Evolutionary conservation across 2,888 invertebrate species (phyloP).

Genomic region (Villa cingulata): DNA sequence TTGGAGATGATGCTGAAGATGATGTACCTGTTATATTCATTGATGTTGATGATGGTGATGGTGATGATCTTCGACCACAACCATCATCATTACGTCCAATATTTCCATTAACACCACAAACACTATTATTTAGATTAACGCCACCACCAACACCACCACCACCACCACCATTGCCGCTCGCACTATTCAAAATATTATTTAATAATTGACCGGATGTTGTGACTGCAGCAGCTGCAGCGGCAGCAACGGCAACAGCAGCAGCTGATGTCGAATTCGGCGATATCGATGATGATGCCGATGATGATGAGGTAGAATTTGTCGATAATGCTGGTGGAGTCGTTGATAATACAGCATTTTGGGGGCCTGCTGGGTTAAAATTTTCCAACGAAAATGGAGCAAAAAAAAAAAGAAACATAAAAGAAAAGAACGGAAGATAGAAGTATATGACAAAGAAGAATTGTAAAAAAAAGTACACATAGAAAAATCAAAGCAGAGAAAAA

Average conservation of each 20-base stretch:
- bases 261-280: constrained; percentile 41
- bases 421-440: neutral
- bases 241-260: constrained; percentile 33
- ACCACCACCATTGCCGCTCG: constrained; percentile 21
- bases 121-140: neutral
- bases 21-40: neutral
- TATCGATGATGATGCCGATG: constrained; percentile 29
- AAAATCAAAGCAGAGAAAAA: neutral
- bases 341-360: constrained; percentile 32
- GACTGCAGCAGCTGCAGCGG: constrained; percentile 49
- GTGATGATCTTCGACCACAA: neutral
- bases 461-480: too few relatives aligned
- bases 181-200: neutral
- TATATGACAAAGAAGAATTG: too few relatives aligned
- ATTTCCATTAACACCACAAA: neutral
- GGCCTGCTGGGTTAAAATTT: constrained; percentile 25
- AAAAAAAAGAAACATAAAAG: constrained; percentile 9
- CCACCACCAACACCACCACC: neutral
- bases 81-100: neutral
- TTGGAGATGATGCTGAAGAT: constrained; percentile 7
- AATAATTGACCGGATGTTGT: constrained; percentile 37
- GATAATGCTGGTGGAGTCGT: constrained; percentile 20
- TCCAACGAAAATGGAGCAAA: constrained; percentile 7
- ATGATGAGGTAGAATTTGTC: constrained; percentile 35
- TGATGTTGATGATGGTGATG: neutral